Base-by-base conservation (phyloP, 23 tunicate genomes). In the Diplosoma virens region DNA sequence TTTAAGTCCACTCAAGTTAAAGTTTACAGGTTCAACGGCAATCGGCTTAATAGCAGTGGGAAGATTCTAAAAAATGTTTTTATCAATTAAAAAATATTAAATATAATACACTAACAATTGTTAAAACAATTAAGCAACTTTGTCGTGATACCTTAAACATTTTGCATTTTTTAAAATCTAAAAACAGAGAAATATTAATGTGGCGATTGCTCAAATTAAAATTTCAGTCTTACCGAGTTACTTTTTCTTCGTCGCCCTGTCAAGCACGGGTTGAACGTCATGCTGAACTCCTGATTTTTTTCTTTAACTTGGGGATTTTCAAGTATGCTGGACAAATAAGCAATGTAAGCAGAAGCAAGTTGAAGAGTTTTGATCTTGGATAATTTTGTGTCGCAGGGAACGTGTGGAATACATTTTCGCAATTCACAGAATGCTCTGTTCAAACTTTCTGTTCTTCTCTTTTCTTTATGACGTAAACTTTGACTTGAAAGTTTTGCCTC, bases 361-460 rank as follows among this genome's bases (percentile, higher is more conserved):
- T 82, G 84, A 47, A 92, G 71, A 25, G 97, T 92, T 85, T 92
- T 92, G 34, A 92, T 92, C 34, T 92, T 92, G n/a, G 97, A 92
- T 25, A 92, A 47, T 47, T 92, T 92, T 11, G 97, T 92, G 50
- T 92, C 97, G 26, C 80, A 28, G 0, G 97, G 97, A 9, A 92
- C 97, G 81, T 92, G 82, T 20, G 97, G 97, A 30, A 92, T 92
- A 33, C 92, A 77, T 85, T 76, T 85, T 11, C 97, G 74, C 2
- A 92, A 76, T 1, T 92, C 97, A 0, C 92, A 76, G 68, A 92
- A 92, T 0, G 97, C 97, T n/a, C 81, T 79, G 69, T 92, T 92
- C 26, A 92, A 74, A 45, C 87, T 72, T 65, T 92, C 97, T 5
- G 97, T 92, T 59, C 97, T 47, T 71, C 75, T 84, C 74, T 92